phyloP scores from a whole-genome alignment of 2,797 vertebrate species.

The Pitangus sulphuratus region DNA sequence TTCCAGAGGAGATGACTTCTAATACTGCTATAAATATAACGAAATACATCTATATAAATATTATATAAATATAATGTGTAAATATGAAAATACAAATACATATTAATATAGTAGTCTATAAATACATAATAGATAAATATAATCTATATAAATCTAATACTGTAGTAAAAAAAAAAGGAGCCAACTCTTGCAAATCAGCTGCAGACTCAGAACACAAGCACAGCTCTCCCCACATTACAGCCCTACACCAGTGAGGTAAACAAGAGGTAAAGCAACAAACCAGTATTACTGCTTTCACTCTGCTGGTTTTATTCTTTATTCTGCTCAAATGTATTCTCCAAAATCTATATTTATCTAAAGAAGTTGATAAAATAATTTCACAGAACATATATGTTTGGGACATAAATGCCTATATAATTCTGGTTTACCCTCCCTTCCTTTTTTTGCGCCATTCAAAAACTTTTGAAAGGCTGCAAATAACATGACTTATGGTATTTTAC shows the following conservation, averaged over 20 bases:
- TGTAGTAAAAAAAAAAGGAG: background rate
- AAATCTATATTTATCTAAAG: background rate
- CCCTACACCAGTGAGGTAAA: accelerated
- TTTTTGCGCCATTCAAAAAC: background rate
- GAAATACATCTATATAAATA: no score
- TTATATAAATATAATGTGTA: no score
- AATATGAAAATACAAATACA: no score
- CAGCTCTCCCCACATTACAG: background rate
- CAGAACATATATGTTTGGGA: accelerated
- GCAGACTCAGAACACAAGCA: background rate
- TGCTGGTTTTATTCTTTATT: background rate
- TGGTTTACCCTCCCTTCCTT: background rate
- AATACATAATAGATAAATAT: no score
- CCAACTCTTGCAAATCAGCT: background rate
- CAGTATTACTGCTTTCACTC: no score
- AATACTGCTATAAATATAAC: background rate
- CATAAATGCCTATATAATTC: background rate
- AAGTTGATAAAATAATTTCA: background rate
- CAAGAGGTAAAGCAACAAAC: background rate
- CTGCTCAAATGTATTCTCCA: background rate
- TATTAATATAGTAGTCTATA: no score
- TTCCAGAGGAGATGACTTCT: background rate
- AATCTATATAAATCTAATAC: background rate
- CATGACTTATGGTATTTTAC: accelerated
- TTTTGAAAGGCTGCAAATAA: background rate